phyloP scores from a whole-genome alignment of 1,140 invertebrate species.

The Asobara japonica region DNA sequence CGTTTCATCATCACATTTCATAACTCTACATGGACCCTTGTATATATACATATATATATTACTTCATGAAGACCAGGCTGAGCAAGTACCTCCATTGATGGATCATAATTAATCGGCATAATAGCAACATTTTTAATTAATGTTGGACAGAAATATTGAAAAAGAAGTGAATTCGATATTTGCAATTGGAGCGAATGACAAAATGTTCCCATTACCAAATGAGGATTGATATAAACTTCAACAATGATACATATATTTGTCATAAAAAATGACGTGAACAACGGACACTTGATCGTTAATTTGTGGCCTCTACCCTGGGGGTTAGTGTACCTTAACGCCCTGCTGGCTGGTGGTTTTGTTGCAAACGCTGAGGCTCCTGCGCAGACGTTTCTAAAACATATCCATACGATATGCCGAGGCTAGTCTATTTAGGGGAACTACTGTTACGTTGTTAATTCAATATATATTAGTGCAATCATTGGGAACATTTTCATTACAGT shows the following conservation, averaged over 20 bases:
- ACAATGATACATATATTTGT: constrained; percentile 1
- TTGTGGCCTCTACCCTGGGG: constrained; percentile 27
- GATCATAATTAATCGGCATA: background rate
- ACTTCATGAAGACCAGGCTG: too few relatives aligned
- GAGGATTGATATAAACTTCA: constrained; percentile 6
- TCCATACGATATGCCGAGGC: constrained; percentile 49
- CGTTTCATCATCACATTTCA: too few relatives aligned
- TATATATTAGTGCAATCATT: too few relatives aligned
- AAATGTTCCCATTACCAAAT: background rate
- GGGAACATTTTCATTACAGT: too few relatives aligned
- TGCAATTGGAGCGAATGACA: background rate
- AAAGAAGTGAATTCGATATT: background rate
- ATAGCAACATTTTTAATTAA: background rate
- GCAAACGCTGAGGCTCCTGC: constrained; percentile 70
- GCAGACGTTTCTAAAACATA: constrained; percentile 68
- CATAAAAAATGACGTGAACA: constrained; percentile 12
- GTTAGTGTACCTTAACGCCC: constrained; percentile 69
- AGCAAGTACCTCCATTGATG: background rate
- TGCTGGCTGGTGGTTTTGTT: constrained; percentile 68
- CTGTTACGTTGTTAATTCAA: background rate
- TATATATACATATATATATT: too few relatives aligned
- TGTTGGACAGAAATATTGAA: background rate
- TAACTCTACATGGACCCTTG: too few relatives aligned
- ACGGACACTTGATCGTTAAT: background rate
- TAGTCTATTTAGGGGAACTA: constrained; percentile 36